phyloP scores from a whole-genome alignment of 2,797 vertebrate genomes.

The Lerista edwardsae region DNA sequence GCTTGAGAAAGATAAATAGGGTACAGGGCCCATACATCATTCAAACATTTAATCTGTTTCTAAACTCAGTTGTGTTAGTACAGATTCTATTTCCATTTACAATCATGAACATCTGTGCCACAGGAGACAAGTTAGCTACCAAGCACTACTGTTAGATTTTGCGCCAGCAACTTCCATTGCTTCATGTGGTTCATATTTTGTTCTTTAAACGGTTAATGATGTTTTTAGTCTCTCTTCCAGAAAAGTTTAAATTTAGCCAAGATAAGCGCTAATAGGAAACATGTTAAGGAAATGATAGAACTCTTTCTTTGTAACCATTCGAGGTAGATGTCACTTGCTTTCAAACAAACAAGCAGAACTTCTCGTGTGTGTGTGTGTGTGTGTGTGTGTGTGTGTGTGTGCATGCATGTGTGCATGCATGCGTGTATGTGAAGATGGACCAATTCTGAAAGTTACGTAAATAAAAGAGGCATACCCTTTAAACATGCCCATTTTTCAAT shows the following conservation, averaged over 20 bases:
- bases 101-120: conserved; percentile 75
- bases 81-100: conserved; percentile 72
- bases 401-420: too few species aligned
- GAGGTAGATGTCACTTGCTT: conserved; percentile 56
- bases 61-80: conserved; percentile 29
- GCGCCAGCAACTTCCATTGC: conserved; percentile 75
- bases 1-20: background rate
- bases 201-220: conserved; percentile 81
- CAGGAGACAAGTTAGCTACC: conserved; percentile 79
- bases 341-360: conserved; percentile 42
- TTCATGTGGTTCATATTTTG: conserved; percentile 84
- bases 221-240: conserved; percentile 79
- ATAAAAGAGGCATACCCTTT: conserved; percentile 23
- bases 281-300: conserved; percentile 74
- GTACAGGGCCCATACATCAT: conserved; percentile 28
- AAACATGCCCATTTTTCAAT: background rate
- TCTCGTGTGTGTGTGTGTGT: too few species aligned
- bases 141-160: conserved; percentile 82
- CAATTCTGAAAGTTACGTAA: conserved; percentile 35
- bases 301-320: conserved; percentile 55
- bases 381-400: too few species aligned
- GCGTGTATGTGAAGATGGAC: conserved; percentile 49
- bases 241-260: conserved; percentile 84
- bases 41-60: conserved; percentile 20
- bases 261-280: conserved; percentile 78